These are phyloP conservation scores for Peromyscus leucopus DNA, from an alignment of 2,113 vertebrate species.

Conservation along the genomic window DNA sequence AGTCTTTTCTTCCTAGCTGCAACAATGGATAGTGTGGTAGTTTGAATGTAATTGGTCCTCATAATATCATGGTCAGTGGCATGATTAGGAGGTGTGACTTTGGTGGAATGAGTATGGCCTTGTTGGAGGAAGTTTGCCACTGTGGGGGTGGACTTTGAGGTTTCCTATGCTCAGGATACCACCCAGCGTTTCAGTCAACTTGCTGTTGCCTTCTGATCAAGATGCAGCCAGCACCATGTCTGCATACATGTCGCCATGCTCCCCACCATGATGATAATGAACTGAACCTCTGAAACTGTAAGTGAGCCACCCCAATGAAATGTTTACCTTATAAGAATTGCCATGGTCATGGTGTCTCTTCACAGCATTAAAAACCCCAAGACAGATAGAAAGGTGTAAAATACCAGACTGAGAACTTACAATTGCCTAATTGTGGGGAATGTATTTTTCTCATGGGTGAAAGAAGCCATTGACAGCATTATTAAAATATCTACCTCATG, in stretches of 20 bases:
- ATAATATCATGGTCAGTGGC: background rate
- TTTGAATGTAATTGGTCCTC: background rate
- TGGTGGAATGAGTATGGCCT: background rate
- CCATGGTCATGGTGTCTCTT: background rate
- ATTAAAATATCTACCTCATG: background rate
- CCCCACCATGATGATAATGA: background rate
- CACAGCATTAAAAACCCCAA: background rate
- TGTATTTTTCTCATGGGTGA: background rate
- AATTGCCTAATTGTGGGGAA: background rate
- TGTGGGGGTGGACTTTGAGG: too few species aligned
- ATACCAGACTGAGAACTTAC: background rate
- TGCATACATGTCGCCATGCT: background rate
- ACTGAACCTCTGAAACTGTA: background rate
- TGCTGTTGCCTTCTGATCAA: background rate
- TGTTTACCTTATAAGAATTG: background rate
- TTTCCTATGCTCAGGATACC: background rate
- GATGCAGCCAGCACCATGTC: background rate
- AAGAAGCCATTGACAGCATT: background rate
- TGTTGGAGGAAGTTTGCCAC: background rate
- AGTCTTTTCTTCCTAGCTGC: background rate
- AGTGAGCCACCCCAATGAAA: background rate
- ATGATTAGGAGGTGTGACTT: background rate
- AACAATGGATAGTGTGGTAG: background rate
- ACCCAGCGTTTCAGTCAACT: background rate
- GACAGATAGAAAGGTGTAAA: background rate